Percentiles rank a stretch among this genome's conserved stretches.
These are phyloP conservation scores for Gobiocypris rarus DNA, from an alignment of 2,113 vertebrate genomes.

Conservation along the genomic window DNA sequence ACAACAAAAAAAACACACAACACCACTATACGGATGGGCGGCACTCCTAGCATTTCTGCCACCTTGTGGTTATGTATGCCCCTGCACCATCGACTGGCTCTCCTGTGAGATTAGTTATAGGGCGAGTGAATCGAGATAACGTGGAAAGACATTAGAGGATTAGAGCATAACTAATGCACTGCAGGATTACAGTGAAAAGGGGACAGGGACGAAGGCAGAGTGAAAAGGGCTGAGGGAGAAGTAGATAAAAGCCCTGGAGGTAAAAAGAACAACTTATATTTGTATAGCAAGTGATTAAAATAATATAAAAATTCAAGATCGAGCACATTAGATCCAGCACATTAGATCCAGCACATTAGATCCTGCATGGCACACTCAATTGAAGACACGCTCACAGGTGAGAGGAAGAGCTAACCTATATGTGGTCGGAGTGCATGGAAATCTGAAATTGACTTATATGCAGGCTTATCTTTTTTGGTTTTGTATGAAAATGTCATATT, in stretches of 20 bases:
- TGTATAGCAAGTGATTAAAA: not conserved
- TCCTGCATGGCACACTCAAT: not conserved
- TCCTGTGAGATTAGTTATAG: slow-evolving; percentile 58
- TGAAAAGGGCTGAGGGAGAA: slow-evolving; percentile 7
- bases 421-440: not conserved
- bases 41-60: not conserved
- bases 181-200: slow-evolving; percentile 67
- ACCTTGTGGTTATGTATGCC: not conserved
- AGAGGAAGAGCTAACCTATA: not conserved
- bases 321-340: no score
- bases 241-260: not conserved
- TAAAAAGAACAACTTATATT: not conserved
- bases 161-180: slow-evolving; percentile 72
- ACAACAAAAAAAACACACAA: no score
- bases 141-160: slow-evolving; percentile 78
- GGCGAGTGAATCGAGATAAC: slow-evolving; percentile 65
- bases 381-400: slow-evolving; percentile 2
- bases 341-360: not conserved
- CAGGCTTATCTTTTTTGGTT: not conserved
- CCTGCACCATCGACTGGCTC: not conserved
- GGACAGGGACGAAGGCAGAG: slow-evolving; percentile 45
- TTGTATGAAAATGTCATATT: not conserved
- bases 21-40: no score
- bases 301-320: not conserved
- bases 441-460: not conserved